Evolutionary conservation across 2,113 vertebrate species (phyloP).

Genomic region (pig (Sus scrofa)): T2T-Sscrofa CM000815.6:131869501-131870000

Average conservation of each 20-base stretch:
- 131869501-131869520: too few relatives aligned
- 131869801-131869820: slow-evolving; percentile 52
- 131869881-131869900: slow-evolving; percentile 79
- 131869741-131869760: slow-evolving; percentile 25
- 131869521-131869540: too few relatives aligned
- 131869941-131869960: slow-evolving; percentile 89
- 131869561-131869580: slow-evolving; percentile 34
- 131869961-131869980: slow-evolving; percentile 89
- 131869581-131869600: background rate
- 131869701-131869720: background rate
- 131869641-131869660: slow-evolving; percentile 34
- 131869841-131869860: slow-evolving; percentile 5
- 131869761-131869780: background rate
- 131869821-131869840: background rate
- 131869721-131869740: background rate
- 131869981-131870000: slow-evolving; percentile 92
- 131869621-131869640: background rate
- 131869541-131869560: background rate
- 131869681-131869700: slow-evolving; percentile 40
- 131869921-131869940: slow-evolving; percentile 79
- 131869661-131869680: slow-evolving; percentile 21
- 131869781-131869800: background rate
- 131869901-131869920: slow-evolving; percentile 37
- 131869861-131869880: slow-evolving; percentile 76
- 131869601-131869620: slow-evolving; percentile 28